These are phyloP conservation scores for Lipophrys pholis DNA, from an alignment of 2,113 vertebrate genomes.

Conservation along the genomic window DNA sequence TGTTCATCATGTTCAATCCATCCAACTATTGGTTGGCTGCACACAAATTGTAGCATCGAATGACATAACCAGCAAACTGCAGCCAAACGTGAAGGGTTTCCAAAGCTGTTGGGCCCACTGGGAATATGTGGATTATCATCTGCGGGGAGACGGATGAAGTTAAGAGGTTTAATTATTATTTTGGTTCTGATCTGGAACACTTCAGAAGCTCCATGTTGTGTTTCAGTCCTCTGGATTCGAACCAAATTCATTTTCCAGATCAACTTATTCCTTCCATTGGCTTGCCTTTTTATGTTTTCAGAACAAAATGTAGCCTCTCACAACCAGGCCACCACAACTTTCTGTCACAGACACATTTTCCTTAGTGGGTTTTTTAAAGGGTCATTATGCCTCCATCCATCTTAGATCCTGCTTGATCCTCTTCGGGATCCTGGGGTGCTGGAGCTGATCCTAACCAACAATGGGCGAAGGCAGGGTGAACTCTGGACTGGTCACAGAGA, in stretches of 20 bases:
- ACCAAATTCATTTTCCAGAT: background rate
- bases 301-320: no score
- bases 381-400: no score
- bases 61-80: constrained; percentile 20
- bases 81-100: constrained; percentile 44
- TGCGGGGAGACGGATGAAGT: constrained; percentile 24
- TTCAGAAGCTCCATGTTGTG: constrained; percentile 2
- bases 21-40: constrained; percentile 36
- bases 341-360: no score
- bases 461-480: no score
- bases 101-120: constrained; percentile 33
- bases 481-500: no score
- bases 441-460: no score
- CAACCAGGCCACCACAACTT: no score
- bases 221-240: background rate
- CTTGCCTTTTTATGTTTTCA: no score
- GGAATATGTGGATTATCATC: constrained; percentile 24
- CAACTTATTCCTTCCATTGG: background rate
- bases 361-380: no score
- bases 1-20: constrained; percentile 4
- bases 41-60: constrained; percentile 44
- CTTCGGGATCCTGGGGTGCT: no score
- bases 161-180: background rate
- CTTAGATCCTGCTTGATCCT: no score
- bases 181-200: background rate